Conservation (phyloP, 2,888 invertebrate species). For the Merodon equestris region DNA sequence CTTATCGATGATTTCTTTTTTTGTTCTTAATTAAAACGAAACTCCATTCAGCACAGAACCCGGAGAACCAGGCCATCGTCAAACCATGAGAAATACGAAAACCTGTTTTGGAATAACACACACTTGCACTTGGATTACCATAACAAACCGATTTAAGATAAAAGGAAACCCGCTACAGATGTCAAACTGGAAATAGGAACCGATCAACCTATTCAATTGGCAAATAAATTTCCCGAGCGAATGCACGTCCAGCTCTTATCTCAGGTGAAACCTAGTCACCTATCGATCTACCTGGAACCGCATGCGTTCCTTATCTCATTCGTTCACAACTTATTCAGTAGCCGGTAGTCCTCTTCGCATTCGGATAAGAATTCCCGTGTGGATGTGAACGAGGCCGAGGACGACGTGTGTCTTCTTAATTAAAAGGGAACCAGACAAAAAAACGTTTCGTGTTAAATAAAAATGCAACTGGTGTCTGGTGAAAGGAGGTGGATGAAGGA, state of each 20-base stretch:
- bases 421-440: conserved; percentile 17
- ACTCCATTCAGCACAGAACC: conserved; percentile 49
- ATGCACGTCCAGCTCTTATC: conserved; percentile 46
- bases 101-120: conserved; percentile 40
- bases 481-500: not conserved
- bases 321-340: conserved; percentile 56
- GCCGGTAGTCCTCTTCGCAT: conserved; percentile 41
- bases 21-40: conserved; percentile 59
- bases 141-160: conserved; percentile 56
- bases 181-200: conserved; percentile 2
- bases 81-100: conserved; percentile 61
- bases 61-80: conserved; percentile 17
- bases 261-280: conserved; percentile 52
- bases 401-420: conserved; percentile 67
- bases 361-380: conserved; percentile 15
- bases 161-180: conserved; percentile 42
- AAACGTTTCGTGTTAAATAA: conserved; percentile 55
- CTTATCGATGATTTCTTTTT: conserved; percentile 33
- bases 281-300: conserved; percentile 49
- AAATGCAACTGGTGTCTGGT: conserved; percentile 55
- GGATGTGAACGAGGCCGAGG: conserved; percentile 3
- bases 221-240: conserved; percentile 44
- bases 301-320: conserved; percentile 45
- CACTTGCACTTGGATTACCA: conserved; percentile 58
- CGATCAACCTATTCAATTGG: conserved; percentile 2